Evolutionary conservation across 2,888 invertebrate species (phyloP), one percentile per base, ranked within the genome.

Genomic region (Luperina nickerlii): DNA sequence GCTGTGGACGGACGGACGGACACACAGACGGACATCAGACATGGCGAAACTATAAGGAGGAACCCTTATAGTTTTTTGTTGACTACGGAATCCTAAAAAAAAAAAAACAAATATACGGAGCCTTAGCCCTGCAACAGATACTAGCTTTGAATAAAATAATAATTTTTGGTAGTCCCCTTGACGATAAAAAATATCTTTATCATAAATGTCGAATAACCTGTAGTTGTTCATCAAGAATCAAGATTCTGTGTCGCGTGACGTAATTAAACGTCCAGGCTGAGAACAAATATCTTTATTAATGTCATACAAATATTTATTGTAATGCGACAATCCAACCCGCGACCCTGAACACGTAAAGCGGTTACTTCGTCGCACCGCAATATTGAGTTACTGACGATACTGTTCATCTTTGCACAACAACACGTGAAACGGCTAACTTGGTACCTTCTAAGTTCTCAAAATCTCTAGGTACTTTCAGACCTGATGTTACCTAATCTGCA

Each of bases 221-320:
- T 80, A 48, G 32, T 51, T 76, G 60, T 24, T 51, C 15, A 70
- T 70, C 42, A 70, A 51, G 32, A 67, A 71, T 71, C n/a, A 60
- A 66, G 83, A 71, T 77, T 67, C 45, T 60, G 66, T 45, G 78
- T 62, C 51, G 54, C 11, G 45, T 83, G 60, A 67, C 63, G 68
- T 62, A 48, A 77, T 32, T 27, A 15, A 24, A 70, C 45, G 69
- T 66, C 60, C 69, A 79, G 84, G 73, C 84, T 51, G 54, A 51
- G 70, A 66, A 51, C 71, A 69, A 81, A 71, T 75, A 74, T 38
- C 24, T 74, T 60, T 54, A 77, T 69, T 38, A 68, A 67, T 86
- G 72, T 69, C n/a, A 78, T 62, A 77, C 72, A 78, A 83, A 71
- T 76, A 81, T 78, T 63, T 81, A 82, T 66, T 66, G 42, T 69